These are phyloP conservation scores for Lasaia peninsularis DNA, from an alignment of 1,140 invertebrate genomes.

Conservation along the genomic window DNA sequence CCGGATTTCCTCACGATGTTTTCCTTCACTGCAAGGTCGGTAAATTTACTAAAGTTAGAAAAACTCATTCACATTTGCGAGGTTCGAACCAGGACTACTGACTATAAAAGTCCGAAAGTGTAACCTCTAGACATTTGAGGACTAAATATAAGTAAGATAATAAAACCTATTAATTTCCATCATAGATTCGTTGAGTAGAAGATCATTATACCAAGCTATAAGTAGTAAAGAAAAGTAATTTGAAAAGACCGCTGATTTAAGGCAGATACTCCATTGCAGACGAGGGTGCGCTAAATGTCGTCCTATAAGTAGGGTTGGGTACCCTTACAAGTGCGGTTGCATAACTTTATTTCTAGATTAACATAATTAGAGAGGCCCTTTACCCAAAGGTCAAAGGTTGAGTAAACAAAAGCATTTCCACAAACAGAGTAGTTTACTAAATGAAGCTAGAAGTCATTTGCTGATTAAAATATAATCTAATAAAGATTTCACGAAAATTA, in stretches of 20 bases:
- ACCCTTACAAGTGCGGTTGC: conserved; percentile 61
- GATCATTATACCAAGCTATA: too few species aligned
- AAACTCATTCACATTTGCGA: too few species aligned
- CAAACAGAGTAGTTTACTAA: conserved; percentile 21
- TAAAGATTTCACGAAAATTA: not conserved
- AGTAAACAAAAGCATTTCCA: conserved; percentile 42
- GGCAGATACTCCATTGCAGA: conserved; percentile 37
- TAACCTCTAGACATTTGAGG: too few species aligned
- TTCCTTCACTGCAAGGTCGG: too few species aligned
- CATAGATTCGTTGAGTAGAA: too few species aligned
- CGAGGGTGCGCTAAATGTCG: conserved; percentile 46
- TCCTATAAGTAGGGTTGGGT: conserved; percentile 51
- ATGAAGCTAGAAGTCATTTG: conserved; percentile 24
- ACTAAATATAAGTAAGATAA: too few species aligned
- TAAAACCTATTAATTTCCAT: not conserved
- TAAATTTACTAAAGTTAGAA: too few species aligned
- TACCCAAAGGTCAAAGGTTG: conserved; percentile 41
- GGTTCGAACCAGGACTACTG: too few species aligned
- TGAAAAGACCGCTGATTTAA: conserved; percentile 28
- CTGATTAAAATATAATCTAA: conserved; percentile 3
- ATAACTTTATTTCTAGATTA: conserved; percentile 74
- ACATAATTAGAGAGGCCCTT: conserved; percentile 66
- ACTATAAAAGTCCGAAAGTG: too few species aligned
- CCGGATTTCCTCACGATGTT: too few species aligned
- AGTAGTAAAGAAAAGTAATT: conserved; percentile 10